These are phyloP conservation scores for Agapornis roseicollis DNA, from an alignment of 2,113 vertebrate species.

Conservation along the genomic window DNA sequence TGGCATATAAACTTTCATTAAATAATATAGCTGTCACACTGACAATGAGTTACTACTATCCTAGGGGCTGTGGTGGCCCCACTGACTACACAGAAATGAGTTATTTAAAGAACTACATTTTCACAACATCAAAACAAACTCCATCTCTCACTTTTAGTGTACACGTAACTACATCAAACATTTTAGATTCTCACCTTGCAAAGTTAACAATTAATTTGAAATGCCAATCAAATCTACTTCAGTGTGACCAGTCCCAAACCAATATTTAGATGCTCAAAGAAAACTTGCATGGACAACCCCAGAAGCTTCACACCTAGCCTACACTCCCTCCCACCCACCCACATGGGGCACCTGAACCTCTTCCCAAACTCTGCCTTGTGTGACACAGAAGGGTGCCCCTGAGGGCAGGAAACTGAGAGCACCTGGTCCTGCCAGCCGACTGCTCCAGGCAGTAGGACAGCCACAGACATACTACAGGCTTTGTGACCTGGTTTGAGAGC, in stretches of 20 bases:
- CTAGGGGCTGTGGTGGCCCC: not conserved
- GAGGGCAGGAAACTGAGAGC: not conserved
- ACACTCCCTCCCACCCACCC: not conserved
- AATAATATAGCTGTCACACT: not conserved
- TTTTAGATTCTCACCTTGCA: not conserved
- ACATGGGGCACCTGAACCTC: too few species aligned
- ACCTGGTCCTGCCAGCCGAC: not conserved
- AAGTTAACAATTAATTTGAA: not conserved
- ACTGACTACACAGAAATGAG: not conserved
- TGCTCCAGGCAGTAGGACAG: not conserved
- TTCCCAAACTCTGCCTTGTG: not conserved
- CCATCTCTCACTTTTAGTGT: not conserved
- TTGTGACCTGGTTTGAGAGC: fast-evolving
- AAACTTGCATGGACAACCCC: not conserved
- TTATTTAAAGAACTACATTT: slow-evolving; percentile 22
- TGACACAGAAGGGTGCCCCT: not conserved
- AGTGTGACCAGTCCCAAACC: not conserved
- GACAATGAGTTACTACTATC: not conserved
- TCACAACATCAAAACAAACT: not conserved
- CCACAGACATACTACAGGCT: not conserved
- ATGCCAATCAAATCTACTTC: not conserved
- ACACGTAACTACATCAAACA: not conserved
- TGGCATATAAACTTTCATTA: slow-evolving; percentile 57
- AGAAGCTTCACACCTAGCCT: not conserved
- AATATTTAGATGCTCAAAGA: not conserved